Evolutionary conservation across 2,113 vertebrate species (phyloP).

Genomic region (Scytalopus superciliaris): DNA sequence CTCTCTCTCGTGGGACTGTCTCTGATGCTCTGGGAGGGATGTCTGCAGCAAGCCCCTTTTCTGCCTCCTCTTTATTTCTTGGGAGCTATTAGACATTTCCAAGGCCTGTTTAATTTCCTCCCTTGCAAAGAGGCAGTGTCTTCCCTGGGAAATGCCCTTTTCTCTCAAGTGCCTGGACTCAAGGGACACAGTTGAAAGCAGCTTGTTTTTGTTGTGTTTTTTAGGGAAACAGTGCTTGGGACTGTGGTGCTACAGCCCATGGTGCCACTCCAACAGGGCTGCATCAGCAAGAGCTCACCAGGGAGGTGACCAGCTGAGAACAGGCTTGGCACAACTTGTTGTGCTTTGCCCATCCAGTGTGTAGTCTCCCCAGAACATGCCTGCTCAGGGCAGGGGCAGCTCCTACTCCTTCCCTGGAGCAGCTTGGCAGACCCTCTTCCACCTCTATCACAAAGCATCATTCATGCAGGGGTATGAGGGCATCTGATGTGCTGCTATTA

Average conservation of each 20-base stretch:
- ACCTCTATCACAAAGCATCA: not conserved
- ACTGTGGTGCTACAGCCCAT: accelerated
- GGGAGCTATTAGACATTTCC: not conserved
- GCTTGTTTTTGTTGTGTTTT: not conserved
- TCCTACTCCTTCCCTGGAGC: not conserved
- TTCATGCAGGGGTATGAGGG: not conserved
- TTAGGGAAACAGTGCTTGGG: not conserved
- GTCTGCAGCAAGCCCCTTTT: not conserved
- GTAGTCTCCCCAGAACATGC: not conserved
- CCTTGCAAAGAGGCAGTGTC: not conserved
- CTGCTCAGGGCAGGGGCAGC: not conserved
- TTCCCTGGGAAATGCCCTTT: not conserved
- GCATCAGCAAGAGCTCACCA: not conserved
- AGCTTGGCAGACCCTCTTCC: not conserved
- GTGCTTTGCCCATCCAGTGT: accelerated
- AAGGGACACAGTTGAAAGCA: not conserved
- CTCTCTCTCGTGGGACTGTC: not conserved
- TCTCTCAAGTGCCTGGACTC: not conserved
- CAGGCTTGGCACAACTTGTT: accelerated
- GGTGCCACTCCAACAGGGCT: not conserved
- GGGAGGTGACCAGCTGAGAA: not conserved
- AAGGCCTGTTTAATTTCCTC: not conserved
- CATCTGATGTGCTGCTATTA: not conserved
- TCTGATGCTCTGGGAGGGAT: not conserved
- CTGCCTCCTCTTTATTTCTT: not conserved